Evolutionary conservation across 1,140 invertebrate genomes (phyloP).

Genomic region (Mamestra configurata): DNA sequence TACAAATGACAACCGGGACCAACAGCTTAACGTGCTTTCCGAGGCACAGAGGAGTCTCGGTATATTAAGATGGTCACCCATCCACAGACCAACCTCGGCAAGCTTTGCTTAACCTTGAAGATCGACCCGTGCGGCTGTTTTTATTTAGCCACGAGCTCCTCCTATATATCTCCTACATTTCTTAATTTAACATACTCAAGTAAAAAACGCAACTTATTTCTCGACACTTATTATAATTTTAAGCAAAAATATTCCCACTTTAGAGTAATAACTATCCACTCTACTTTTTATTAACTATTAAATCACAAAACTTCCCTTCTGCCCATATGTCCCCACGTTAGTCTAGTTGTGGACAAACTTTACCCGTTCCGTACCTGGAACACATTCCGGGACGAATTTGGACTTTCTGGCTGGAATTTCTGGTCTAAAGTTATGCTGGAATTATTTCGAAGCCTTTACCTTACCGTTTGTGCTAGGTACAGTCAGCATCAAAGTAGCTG

Average conservation of each 20-base stretch:
- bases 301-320: constrained; percentile 17
- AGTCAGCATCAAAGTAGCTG: background rate
- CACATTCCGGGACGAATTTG: constrained; percentile 28
- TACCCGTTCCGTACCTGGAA: constrained; percentile 11
- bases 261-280: background rate
- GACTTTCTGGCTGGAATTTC: constrained; percentile 14
- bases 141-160: too few relatives aligned
- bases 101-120: too few relatives aligned
- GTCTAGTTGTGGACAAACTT: constrained; percentile 14
- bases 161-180: too few relatives aligned
- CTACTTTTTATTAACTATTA: background rate
- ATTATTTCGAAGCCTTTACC: background rate
- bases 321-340: background rate
- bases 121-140: too few relatives aligned
- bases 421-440: constrained; percentile 23
- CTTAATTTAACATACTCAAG: too few relatives aligned
- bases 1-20: too few relatives aligned
- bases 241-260: background rate
- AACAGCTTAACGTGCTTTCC: too few relatives aligned
- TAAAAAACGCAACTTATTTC: too few relatives aligned
- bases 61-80: too few relatives aligned
- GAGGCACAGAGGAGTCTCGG: too few relatives aligned
- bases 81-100: too few relatives aligned
- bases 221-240: background rate
- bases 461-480: background rate